These are phyloP conservation scores for Sciurus niger DNA, from an alignment of 2,113 vertebrate species.

Conservation along the genomic window DNA sequence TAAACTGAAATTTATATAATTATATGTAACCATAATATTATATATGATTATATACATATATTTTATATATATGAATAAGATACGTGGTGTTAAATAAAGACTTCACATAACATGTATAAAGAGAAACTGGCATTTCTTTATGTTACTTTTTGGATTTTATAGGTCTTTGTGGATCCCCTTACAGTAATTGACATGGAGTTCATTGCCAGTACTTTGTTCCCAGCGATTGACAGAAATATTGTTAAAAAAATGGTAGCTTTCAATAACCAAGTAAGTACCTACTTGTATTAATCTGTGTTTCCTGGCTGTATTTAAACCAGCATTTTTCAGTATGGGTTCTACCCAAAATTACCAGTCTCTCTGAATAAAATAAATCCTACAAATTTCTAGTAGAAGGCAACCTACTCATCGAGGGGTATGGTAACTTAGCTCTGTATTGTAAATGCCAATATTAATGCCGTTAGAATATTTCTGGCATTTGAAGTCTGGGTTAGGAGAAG, in stretches of 20 bases:
- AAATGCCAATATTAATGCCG: not conserved
- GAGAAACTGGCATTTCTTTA: not conserved
- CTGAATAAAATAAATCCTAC: not conserved
- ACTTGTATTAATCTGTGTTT: constrained; percentile 17
- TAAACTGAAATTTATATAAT: not conserved
- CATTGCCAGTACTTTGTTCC: constrained; percentile 94
- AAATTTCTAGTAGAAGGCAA: not conserved
- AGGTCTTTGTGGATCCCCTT: constrained; percentile 98
- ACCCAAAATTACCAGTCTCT: not conserved
- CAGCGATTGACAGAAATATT: constrained; percentile 92
- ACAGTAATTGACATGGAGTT: constrained; percentile 96
- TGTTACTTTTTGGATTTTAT: constrained; percentile 66
- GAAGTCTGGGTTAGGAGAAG: not conserved
- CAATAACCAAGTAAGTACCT: constrained; percentile 93
- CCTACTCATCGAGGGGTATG: not conserved
- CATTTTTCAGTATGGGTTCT: not conserved
- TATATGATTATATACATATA: too few species aligned
- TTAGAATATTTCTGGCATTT: not conserved
- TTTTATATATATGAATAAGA: not conserved
- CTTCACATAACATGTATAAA: not conserved
- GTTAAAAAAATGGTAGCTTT: constrained; percentile 97
- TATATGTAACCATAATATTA: too few species aligned
- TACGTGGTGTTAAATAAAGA: constrained; percentile 16
- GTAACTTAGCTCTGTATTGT: not conserved
- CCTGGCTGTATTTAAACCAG: not conserved